These are phyloP conservation scores for Monoplex corrugatus DNA, from an alignment of 2,888 invertebrate species.

Conservation along the genomic window DNA sequence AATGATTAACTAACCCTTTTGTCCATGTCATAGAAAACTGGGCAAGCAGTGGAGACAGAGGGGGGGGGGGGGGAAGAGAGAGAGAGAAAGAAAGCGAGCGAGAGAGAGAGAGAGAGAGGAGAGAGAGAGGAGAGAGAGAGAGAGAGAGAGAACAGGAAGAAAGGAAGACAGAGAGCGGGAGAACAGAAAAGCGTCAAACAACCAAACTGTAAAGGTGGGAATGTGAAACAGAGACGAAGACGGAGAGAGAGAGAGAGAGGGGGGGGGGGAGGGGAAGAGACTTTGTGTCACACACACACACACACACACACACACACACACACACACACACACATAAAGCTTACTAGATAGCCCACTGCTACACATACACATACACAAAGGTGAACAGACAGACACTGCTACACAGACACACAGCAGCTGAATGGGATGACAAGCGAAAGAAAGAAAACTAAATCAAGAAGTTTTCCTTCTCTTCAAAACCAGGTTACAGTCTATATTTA, in stretches of 20 bases:
- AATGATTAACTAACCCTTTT: too few relatives aligned
- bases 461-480: not conserved
- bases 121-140: not conserved
- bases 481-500: not conserved
- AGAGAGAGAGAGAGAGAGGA: not conserved
- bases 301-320: not conserved
- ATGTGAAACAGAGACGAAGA: not conserved
- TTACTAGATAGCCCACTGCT: not conserved
- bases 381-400: too few relatives aligned
- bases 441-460: not conserved
- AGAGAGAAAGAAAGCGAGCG: conserved; percentile 19
- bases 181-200: not conserved
- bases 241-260: conserved; percentile 8
- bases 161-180: not conserved
- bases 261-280: not conserved
- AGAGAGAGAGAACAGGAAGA: not conserved
- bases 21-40: too few relatives aligned
- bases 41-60: too few relatives aligned
- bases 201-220: not conserved
- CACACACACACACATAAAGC: not conserved
- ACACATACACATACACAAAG: not conserved
- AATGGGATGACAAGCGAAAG: not conserved
- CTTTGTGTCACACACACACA: not conserved
- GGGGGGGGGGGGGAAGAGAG: too few relatives aligned
- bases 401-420: not conserved